These are phyloP conservation scores for Alethe diademata DNA, from an alignment of 2,113 vertebrate species.

Conservation along the genomic window DNA sequence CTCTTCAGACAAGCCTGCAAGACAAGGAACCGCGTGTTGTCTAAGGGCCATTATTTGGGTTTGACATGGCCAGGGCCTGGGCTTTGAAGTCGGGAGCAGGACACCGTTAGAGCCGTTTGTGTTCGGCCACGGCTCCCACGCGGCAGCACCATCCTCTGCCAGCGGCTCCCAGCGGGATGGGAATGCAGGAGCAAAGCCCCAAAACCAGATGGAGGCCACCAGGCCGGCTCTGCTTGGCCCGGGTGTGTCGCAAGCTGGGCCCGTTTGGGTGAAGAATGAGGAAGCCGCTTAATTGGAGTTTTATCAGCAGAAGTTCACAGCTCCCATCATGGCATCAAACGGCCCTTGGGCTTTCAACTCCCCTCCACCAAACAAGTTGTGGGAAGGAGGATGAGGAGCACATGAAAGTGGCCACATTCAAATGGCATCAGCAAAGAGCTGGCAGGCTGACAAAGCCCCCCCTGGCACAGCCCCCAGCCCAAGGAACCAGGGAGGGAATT, in stretches of 20 bases:
- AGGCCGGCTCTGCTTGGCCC: background rate
- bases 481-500: background rate
- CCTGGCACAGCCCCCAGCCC: background rate
- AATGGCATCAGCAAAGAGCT: slow-evolving; percentile 29
- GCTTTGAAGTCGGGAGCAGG: slow-evolving; percentile 52
- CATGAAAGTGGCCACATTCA: slow-evolving; percentile 56
- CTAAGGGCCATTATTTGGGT: slow-evolving; percentile 57
- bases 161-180: rapidly evolving
- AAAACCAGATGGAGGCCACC: background rate
- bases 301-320: slow-evolving; percentile 38
- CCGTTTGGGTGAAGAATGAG: slow-evolving; percentile 23
- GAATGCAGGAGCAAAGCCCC: background rate
- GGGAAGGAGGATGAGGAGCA: slow-evolving; percentile 40
- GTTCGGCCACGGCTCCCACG: background rate
- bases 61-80: background rate
- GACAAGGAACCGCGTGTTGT: slow-evolving; percentile 44
- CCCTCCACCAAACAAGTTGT: slow-evolving; percentile 17
- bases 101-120: background rate
- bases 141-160: background rate
- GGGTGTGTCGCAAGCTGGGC: background rate
- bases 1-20: slow-evolving; percentile 62
- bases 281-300: slow-evolving; percentile 27
- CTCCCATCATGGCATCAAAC: slow-evolving; percentile 46
- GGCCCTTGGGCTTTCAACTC: slow-evolving; percentile 36
- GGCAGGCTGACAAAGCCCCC: background rate